Evolutionary conservation across 2,797 vertebrate species (phyloP).

Genomic region (Hapalemur alaotrensis): DNA sequence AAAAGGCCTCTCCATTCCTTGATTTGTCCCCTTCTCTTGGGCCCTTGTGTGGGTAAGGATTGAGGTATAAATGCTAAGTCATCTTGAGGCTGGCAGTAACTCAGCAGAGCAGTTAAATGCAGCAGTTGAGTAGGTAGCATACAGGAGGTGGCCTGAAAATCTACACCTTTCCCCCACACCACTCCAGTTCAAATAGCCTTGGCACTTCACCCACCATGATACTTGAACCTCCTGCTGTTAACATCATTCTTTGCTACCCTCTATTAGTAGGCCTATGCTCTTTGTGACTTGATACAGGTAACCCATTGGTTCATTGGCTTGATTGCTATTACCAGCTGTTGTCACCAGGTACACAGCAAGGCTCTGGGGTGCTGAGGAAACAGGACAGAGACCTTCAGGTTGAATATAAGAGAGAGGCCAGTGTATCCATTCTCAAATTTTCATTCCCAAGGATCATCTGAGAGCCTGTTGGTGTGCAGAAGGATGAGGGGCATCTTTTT

Average conservation of each 20-base stretch:
- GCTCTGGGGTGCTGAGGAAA: neutral
- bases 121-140: neutral
- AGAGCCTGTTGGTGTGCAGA: neutral
- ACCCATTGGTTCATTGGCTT: neutral
- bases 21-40: neutral
- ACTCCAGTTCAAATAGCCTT: neutral
- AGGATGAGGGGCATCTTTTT: neutral
- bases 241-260: neutral
- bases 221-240: neutral
- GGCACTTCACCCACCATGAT: neutral
- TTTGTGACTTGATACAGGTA: neutral
- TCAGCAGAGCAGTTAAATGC: neutral
- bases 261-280: neutral
- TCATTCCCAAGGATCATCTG: neutral
- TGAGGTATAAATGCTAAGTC: conserved; percentile 4
- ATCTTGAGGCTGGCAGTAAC: neutral
- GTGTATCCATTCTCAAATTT: neutral
- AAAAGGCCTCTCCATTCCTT: neutral
- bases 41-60: conserved; percentile 29
- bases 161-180: neutral
- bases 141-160: neutral
- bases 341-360: neutral
- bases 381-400: neutral
- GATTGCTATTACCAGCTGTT: neutral
- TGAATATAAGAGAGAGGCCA: neutral